Evolutionary conservation across 2,797 vertebrate species (phyloP).

Genomic region (Meriones psammophilus): DNA sequence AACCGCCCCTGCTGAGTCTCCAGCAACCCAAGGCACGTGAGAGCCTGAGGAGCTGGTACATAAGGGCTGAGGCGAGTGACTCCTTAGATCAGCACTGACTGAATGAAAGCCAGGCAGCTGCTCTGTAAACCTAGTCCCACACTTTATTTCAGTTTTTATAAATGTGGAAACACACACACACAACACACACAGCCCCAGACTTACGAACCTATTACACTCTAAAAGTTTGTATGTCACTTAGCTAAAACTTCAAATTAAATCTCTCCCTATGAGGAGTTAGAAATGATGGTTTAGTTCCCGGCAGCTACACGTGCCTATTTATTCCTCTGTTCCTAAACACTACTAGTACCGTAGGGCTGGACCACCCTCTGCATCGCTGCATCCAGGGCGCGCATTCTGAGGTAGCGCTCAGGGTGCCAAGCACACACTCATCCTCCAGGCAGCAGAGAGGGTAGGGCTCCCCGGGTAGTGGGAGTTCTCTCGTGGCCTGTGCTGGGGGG

Average conservation of each 20-base stretch:
- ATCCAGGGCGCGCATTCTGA: conserved; percentile 73
- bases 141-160: conserved; percentile 78
- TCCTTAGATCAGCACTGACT: conserved; percentile 60
- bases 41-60: conserved; percentile 65
- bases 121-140: conserved; percentile 69
- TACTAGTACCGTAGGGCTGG: conserved; percentile 77
- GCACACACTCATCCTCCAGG: conserved; percentile 3
- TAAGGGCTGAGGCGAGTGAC: conserved; percentile 71
- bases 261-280: conserved; percentile 57
- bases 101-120: conserved; percentile 75
- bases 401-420: conserved; percentile 16
- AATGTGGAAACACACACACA: conserved; percentile 42
- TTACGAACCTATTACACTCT: conserved; percentile 38
- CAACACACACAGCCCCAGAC: conserved; percentile 71
- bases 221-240: conserved; percentile 54
- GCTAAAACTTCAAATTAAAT: conserved; percentile 73
- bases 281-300: conserved; percentile 77
- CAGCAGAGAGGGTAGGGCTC: background rate
- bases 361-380: conserved; percentile 22
- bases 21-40: conserved; percentile 68
- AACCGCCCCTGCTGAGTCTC: conserved; percentile 69
- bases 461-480: background rate
- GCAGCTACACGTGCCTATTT: conserved; percentile 81
- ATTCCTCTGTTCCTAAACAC: conserved; percentile 77
- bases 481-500: conserved; percentile 30